phyloP scores from a whole-genome alignment of 2,113 vertebrate species.

The Mesoclemmys tuberculata region DNA sequence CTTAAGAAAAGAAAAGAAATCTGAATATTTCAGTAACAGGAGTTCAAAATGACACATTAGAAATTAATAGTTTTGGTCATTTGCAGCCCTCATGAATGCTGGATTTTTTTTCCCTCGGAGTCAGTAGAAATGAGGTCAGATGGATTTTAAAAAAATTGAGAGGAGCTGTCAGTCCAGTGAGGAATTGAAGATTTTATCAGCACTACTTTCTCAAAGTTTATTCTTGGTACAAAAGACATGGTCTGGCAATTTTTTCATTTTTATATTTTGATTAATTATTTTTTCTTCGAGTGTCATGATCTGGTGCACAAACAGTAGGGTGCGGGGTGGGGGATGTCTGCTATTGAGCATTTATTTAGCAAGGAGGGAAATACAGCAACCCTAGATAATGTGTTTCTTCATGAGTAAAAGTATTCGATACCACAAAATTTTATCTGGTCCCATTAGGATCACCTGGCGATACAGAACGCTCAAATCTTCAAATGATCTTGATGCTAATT shows the following conservation, averaged over 20 bases:
- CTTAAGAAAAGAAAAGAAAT: too few relatives aligned
- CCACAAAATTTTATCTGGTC: not conserved
- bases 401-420: not conserved
- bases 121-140: not conserved
- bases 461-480: not conserved
- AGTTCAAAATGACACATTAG: constrained; percentile 9
- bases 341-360: not conserved
- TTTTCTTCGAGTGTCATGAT: not conserved
- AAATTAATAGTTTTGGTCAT: constrained; percentile 10
- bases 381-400: not conserved
- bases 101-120: not conserved
- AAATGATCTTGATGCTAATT: not conserved
- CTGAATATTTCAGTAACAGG: not conserved
- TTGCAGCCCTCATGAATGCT: constrained; percentile 1
- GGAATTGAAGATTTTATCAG: not conserved
- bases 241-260: not conserved
- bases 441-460: not conserved
- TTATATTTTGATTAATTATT: not conserved
- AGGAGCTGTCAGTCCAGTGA: not conserved
- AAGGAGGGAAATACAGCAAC: not conserved
- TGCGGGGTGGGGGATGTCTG: not conserved
- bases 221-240: not conserved
- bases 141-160: not conserved
- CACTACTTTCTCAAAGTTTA: constrained; percentile 4
- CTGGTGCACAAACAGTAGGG: not conserved